A percentile compares a stretch with the other conserved stretches of the same genome.
Conservation (phyloP, 37 sponge, comb jelly and placozoan species). For the Dysidea cf. avara region DNA sequence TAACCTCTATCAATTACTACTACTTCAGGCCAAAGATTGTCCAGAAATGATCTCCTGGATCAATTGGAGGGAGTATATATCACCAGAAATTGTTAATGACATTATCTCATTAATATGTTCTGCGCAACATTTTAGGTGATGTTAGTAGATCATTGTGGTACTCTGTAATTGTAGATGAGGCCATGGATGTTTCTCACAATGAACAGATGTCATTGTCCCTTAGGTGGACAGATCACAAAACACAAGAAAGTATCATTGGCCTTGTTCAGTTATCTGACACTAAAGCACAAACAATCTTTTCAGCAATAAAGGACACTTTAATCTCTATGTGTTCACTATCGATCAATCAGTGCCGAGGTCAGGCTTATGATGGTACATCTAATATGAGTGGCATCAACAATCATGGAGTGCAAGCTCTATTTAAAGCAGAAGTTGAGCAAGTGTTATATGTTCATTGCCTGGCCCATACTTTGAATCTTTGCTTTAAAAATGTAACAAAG, state of each 20-base stretch:
- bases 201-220: constrained; percentile 54
- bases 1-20: constrained; percentile 31
- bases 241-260: constrained; percentile 55
- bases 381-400: constrained; percentile 54
- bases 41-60: not conserved
- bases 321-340: constrained; percentile 63
- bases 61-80: constrained; percentile 5
- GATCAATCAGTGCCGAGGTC: constrained; percentile 44
- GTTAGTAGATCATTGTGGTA: constrained; percentile 29
- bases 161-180: constrained; percentile 55
- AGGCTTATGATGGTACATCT: constrained; percentile 50
- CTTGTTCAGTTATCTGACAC: constrained; percentile 59
- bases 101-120: constrained; percentile 19
- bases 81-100: constrained; percentile 31
- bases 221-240: constrained; percentile 44
- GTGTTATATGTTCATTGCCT: constrained; percentile 61
- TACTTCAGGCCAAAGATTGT: constrained; percentile 16
- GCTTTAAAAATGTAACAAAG: constrained; percentile 37
- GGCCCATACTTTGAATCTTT: constrained; percentile 49
- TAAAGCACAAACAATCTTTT: constrained; percentile 48
- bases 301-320: constrained; percentile 47
- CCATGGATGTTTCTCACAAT: constrained; percentile 44
- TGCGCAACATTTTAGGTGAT: constrained; percentile 18
- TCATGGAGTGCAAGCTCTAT: constrained; percentile 36
- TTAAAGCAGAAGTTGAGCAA: constrained; percentile 12